phyloP scores from a whole-genome alignment of 2,113 vertebrate species.

The Gorilla gorilla region DNA sequence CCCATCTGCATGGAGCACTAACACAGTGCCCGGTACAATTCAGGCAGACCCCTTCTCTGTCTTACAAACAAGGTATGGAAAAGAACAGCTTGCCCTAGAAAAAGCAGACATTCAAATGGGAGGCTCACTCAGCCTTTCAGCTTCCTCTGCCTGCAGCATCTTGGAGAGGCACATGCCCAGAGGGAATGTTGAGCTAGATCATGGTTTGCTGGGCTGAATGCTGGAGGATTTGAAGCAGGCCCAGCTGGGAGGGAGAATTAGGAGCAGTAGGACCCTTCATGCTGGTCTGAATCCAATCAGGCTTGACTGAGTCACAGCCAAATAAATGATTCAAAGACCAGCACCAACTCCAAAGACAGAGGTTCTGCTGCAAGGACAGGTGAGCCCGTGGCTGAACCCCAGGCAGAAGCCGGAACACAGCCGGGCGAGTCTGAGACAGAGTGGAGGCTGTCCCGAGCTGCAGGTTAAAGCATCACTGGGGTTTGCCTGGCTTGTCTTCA shows the following conservation, averaged over 20 bases:
- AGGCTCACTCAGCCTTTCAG: not conserved
- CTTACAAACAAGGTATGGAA: not conserved
- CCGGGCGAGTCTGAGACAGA: not conserved
- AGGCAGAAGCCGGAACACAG: not conserved
- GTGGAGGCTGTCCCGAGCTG: no score
- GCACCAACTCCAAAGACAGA: not conserved
- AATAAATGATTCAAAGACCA: slow-evolving; percentile 20
- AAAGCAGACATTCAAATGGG: not conserved
- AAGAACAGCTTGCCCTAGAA: not conserved
- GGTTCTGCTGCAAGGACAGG: not conserved
- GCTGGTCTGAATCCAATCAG: not conserved
- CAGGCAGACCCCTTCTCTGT: not conserved
- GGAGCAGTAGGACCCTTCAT: not conserved
- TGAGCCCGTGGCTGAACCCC: not conserved
- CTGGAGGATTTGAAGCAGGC: not conserved
- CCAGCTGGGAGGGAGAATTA: not conserved
- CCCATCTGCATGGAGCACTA: not conserved
- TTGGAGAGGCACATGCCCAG: not conserved
- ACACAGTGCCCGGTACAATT: not conserved
- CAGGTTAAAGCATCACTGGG: not conserved
- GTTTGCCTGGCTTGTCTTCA: not conserved
- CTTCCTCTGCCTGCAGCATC: not conserved
- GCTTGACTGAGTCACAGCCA: not conserved
- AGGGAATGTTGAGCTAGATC: not conserved
- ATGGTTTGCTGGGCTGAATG: not conserved